These are phyloP conservation scores for Lithophane semibrunnea DNA, from an alignment of 2,888 invertebrate species.

Conservation along the genomic window DNA sequence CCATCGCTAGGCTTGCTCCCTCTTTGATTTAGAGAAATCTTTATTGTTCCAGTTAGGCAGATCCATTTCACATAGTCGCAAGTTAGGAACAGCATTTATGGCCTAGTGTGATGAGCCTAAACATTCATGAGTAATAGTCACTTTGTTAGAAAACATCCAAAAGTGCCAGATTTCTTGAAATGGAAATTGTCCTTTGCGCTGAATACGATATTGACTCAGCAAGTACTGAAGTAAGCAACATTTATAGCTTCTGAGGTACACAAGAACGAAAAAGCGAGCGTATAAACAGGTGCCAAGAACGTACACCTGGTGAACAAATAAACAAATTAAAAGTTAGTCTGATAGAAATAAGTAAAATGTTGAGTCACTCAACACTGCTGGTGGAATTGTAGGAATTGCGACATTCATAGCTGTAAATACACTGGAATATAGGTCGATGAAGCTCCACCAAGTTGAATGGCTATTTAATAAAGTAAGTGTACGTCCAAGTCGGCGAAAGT, in stretches of 20 bases:
- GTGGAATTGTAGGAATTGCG: slow-evolving; percentile 53
- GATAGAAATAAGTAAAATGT: slow-evolving; percentile 55
- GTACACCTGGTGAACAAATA: slow-evolving; percentile 19
- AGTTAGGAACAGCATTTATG: background rate
- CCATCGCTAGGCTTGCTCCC: background rate
- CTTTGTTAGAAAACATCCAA: background rate
- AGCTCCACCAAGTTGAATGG: slow-evolving; percentile 72
- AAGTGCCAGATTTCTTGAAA: background rate
- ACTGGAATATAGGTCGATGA: slow-evolving; percentile 73
- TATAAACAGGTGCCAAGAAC: slow-evolving; percentile 65
- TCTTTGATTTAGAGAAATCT: background rate
- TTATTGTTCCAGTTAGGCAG: background rate
- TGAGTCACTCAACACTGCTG: slow-evolving; percentile 41
- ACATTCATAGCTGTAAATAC: slow-evolving; percentile 62
- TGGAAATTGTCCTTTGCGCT: background rate
- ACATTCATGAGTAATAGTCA: background rate
- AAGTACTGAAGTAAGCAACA: slow-evolving; percentile 47
- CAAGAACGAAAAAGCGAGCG: slow-evolving; percentile 70
- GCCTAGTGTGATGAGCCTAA: background rate
- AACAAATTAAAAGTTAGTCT: slow-evolving; percentile 49
- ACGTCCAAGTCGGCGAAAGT: slow-evolving; percentile 69
- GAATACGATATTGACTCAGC: background rate
- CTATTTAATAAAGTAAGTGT: slow-evolving; percentile 79
- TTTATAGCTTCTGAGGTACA: slow-evolving; percentile 61
- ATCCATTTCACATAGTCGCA: background rate